Base-by-base conservation (phyloP, 2,888 invertebrate genomes). In the Heliconius charithonia region DNA sequence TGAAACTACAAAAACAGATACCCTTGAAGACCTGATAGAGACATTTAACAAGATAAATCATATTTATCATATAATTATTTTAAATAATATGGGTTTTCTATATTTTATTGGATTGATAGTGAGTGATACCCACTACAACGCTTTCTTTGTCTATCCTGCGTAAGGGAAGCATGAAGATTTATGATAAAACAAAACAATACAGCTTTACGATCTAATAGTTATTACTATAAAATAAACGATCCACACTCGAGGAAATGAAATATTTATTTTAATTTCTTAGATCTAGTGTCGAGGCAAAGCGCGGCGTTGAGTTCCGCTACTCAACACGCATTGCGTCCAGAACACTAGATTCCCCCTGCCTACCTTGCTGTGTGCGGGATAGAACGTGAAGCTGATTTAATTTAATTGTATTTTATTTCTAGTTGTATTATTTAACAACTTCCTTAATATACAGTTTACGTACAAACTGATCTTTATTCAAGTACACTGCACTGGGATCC, bases 401-500 rank as follows among this genome's bases (percentile, higher is more conserved):
- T 32, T 9, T 32, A 10, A 37, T 37, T 37, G 10, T 9, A 37
- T 9, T 37, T 37, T 37, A 37, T 37, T 70, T n/a, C 25, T 45
- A 29, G 51, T 70, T 70, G 16, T 70, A 16, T 51, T 51, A n/a
- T 70, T 32, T 37, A 37, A 76, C 59, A 4, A 27, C 32, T 69
- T 45, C 16, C 32, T 70, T 45, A 45, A 63, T 63, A 45, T 71
- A 73, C 51, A 41, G 27, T n/a, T 27, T 73, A 73, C 56, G 19
- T 32, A 37, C 27, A 22, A 73, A 59, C 59, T 73, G 22, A 72
- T 56, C 71, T 72, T 56, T 72, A 56, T 66, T 67, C 59, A 27
- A 77, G 66, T 59, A 66, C 65, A 59, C 27, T 62, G 41, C 66
- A 67, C 73, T 27, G 77, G 56, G 66, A 73, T 73, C 41, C 67